Conservation (phyloP, 37 sponge, comb jelly and placozoan species). For the Sycon ciliatum region DNA sequence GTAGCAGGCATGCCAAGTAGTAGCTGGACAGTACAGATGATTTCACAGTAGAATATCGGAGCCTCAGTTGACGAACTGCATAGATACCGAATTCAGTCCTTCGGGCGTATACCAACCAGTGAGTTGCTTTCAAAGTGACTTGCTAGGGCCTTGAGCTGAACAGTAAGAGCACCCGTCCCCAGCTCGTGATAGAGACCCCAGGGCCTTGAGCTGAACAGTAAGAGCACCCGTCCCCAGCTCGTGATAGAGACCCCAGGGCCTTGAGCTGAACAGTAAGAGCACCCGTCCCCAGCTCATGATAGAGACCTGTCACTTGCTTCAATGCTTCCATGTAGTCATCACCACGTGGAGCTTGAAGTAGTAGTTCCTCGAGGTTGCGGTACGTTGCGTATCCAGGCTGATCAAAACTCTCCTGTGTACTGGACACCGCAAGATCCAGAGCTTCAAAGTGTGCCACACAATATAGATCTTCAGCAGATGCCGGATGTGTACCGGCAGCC, state of each 20-base stretch:
- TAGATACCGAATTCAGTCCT: slow-evolving; percentile 20
- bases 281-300: slow-evolving; percentile 14
- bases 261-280: slow-evolving; percentile 14
- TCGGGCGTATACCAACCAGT: not conserved
- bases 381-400: too few species aligned
- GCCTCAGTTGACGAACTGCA: slow-evolving; percentile 19
- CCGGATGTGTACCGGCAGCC: slow-evolving; percentile 17
- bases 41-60: slow-evolving; percentile 29
- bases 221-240: too few species aligned
- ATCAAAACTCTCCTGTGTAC: slow-evolving; percentile 28
- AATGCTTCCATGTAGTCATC: slow-evolving; percentile 19
- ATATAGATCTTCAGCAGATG: slow-evolving; percentile 42
- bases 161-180: too few species aligned
- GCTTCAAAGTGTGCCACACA: slow-evolving; percentile 47
- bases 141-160: too few species aligned
- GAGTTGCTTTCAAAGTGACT: slow-evolving; percentile 2
- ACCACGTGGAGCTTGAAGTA: slow-evolving; percentile 17
- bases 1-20: slow-evolving; percentile 38
- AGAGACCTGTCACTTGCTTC: slow-evolving; percentile 1
- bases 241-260: too few species aligned
- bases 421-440: slow-evolving; percentile 34
- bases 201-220: too few species aligned
- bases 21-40: slow-evolving; percentile 23
- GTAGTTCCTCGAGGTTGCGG: too few species aligned
- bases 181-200: too few species aligned